Percentiles rank a stretch among this genome's conserved stretches.
Conservation (phyloP, 2,113 vertebrate genomes). For the Trachemys scripta region DNA sequence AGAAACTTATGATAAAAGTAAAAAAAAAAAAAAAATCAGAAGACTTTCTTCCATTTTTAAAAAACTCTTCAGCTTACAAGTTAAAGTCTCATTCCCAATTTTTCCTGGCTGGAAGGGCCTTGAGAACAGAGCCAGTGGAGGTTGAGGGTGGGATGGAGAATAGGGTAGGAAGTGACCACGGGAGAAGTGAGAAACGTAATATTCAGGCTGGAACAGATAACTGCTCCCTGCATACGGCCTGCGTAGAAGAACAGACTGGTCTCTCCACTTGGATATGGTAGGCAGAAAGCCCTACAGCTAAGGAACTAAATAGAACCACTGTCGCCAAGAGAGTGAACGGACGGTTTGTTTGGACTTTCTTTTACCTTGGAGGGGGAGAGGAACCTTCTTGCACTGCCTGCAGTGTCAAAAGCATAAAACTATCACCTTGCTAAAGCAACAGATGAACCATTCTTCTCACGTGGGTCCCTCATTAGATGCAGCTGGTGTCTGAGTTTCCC, state of each 20-base stretch:
- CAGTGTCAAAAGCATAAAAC: not conserved
- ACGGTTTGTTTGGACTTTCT: not conserved
- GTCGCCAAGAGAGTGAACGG: not conserved
- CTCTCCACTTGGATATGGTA: not conserved
- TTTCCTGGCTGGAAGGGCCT: not conserved
- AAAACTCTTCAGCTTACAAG: not conserved
- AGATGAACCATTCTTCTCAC: not conserved
- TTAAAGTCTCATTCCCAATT: not conserved
- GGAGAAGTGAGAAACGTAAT: not conserved
- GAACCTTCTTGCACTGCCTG: not conserved
- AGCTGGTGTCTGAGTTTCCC: too few species aligned
- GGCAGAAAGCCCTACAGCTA: not conserved
- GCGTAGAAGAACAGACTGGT: not conserved
- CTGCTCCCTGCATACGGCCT: not conserved
- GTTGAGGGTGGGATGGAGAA: not conserved
- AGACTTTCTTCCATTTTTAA: not conserved
- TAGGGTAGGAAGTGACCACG: not conserved
- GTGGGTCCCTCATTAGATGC: too few species aligned
- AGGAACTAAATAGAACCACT: not conserved
- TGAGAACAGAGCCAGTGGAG: not conserved
- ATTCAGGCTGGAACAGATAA: not conserved
- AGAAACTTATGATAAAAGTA: not conserved
- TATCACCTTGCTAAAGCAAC: not conserved
- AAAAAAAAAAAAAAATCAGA: fast-evolving
- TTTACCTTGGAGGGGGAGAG: not conserved